phyloP scores from a whole-genome alignment of 2,888 invertebrate genomes.

The Caenorhabditis plicata region DNA sequence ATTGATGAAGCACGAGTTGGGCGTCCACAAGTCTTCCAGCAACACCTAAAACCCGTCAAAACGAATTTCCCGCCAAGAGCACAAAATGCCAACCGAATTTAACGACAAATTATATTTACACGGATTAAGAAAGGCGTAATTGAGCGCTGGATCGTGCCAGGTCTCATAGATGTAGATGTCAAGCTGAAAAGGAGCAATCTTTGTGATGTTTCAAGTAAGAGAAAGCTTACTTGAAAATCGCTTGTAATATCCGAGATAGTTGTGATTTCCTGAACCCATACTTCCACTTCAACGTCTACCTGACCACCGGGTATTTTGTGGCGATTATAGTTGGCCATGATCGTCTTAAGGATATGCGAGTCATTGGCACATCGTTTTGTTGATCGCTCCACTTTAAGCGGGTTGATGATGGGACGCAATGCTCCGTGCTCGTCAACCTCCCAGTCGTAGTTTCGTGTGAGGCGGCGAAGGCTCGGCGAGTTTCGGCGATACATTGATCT shows the following conservation, averaged over 20 bases:
- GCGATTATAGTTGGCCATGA: slow-evolving; percentile 54
- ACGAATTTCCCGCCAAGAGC: no score
- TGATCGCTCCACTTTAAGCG: slow-evolving; percentile 38
- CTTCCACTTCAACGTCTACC: slow-evolving; percentile 60
- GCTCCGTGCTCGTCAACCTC: slow-evolving; percentile 60
- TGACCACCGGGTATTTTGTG: slow-evolving; percentile 65
- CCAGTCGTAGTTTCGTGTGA: slow-evolving; percentile 63
- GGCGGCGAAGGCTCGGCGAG: slow-evolving; percentile 56
- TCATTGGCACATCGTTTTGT: slow-evolving; percentile 58
- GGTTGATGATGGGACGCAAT: slow-evolving; percentile 51
- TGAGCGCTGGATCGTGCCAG: slow-evolving; percentile 64
- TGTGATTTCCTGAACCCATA: slow-evolving; percentile 65
- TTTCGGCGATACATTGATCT: slow-evolving; percentile 55
- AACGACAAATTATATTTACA: slow-evolving; percentile 65
- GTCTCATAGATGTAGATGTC: slow-evolving; percentile 66
- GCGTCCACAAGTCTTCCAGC: slow-evolving; percentile 50
- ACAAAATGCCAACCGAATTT: no score
- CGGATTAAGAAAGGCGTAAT: slow-evolving; percentile 58
- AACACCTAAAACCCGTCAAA: no score
- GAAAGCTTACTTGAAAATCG: slow-evolving; percentile 54
- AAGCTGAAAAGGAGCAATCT: slow-evolving; percentile 58
- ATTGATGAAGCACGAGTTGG: slow-evolving; percentile 64
- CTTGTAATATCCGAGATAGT: slow-evolving; percentile 64
- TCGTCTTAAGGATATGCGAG: slow-evolving; percentile 54
- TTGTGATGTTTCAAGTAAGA: neutral